Evolutionary conservation across 2,888 invertebrate genomes (phyloP).

Genomic region (Harpalus rufipes): DNA sequence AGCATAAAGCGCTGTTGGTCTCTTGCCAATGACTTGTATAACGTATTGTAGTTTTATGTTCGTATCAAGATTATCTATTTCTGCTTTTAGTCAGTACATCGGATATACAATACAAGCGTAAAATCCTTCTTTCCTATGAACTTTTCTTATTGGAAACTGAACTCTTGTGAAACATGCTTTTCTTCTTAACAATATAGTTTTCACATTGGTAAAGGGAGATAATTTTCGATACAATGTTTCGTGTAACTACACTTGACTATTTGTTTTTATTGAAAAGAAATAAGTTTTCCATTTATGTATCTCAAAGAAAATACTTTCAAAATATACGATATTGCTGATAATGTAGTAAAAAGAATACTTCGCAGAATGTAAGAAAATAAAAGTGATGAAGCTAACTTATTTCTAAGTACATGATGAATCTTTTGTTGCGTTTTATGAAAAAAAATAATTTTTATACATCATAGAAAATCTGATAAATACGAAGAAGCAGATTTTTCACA

Average conservation of each 20-base stretch:
- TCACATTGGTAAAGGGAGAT: constrained; percentile 11
- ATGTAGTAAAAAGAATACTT: background rate
- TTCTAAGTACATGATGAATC: background rate
- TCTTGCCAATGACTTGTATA: constrained; percentile 32
- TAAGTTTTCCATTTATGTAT: background rate
- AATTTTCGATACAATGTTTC: background rate
- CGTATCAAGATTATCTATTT: constrained; percentile 41
- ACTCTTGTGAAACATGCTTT: constrained; percentile 16
- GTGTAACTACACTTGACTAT: background rate
- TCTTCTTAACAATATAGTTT: constrained; percentile 34
- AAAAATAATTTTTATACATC: no score
- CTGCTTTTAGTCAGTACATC: constrained; percentile 38
- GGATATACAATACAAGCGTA: constrained; percentile 37
- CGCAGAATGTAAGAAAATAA: background rate
- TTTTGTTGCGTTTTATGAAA: no score
- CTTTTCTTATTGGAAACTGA: constrained; percentile 22
- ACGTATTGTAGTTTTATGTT: constrained; percentile 46
- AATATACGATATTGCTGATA: background rate
- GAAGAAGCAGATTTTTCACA: no score
- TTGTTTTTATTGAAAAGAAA: constrained; percentile 1
- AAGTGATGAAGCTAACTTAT: background rate
- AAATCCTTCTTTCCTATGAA: constrained; percentile 12
- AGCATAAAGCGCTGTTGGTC: constrained; percentile 21
- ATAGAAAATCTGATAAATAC: no score
- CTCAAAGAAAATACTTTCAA: background rate